Percentiles rank a stretch among this genome's conserved stretches.
These are phyloP conservation scores for Plutomurus gul DNA, from an alignment of 1,140 invertebrate genomes.

Conservation along the genomic window DNA sequence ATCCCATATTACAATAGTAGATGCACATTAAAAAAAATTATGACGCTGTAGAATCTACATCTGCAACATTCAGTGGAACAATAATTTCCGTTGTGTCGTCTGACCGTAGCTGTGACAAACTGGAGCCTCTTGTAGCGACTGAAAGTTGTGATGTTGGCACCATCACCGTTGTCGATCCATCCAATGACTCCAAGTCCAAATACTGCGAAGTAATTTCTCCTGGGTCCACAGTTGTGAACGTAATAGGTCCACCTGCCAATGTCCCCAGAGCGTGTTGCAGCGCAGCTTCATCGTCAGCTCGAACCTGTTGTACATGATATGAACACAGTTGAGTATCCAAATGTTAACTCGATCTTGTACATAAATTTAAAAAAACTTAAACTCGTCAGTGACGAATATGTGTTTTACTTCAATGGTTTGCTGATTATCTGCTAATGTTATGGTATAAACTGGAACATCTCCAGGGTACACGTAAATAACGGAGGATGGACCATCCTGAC, in stretches of 20 bases:
- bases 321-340: neutral
- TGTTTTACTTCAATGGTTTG: constrained; percentile 34
- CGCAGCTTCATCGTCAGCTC: neutral
- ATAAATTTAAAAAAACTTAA: too few relatives aligned
- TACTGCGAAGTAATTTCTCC: neutral
- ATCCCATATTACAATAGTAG: too few relatives aligned
- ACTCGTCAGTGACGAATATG: neutral
- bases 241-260: neutral
- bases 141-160: neutral
- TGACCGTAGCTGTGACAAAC: neutral
- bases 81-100: neutral
- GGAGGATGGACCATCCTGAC: constrained; percentile 28
- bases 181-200: neutral
- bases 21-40: too few relatives aligned
- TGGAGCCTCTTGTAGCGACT: too few relatives aligned
- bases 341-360: neutral
- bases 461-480: constrained; percentile 43
- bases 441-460: constrained; percentile 37
- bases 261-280: neutral
- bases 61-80: too few relatives aligned
- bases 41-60: too few relatives aligned
- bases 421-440: constrained; percentile 32
- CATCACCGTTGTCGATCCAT: neutral
- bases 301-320: neutral
- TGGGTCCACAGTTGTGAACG: neutral